Conservation (phyloP, 2,888 invertebrate genomes). For the Lymantria dispar region DNA sequence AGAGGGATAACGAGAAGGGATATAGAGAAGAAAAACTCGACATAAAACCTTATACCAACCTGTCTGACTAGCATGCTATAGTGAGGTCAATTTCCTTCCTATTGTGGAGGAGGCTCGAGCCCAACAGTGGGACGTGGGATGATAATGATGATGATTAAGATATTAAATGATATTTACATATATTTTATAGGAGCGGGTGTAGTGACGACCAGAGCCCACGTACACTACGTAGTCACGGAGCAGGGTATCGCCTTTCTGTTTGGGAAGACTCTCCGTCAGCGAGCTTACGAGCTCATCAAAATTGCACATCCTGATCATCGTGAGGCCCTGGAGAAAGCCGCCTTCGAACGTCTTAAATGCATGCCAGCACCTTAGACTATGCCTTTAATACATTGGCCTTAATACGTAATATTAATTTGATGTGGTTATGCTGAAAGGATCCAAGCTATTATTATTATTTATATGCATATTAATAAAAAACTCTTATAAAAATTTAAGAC, state of each 20-base stretch:
- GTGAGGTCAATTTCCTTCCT: too few species aligned
- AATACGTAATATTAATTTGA: background rate
- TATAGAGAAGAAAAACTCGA: too few species aligned
- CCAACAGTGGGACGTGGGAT: too few species aligned
- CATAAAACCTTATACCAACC: too few species aligned
- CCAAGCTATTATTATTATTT: background rate
- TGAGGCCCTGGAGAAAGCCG: constrained; percentile 91
- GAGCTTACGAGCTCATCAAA: constrained; percentile 94
- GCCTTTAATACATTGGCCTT: background rate
- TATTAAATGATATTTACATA: background rate
- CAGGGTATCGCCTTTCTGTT: constrained; percentile 94
- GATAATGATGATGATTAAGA: too few species aligned
- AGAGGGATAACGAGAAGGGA: too few species aligned
- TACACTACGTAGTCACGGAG: constrained; percentile 96
- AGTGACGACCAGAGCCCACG: constrained; percentile 95
- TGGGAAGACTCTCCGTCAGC: constrained; percentile 93
- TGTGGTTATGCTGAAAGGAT: background rate
- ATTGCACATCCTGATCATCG: constrained; percentile 95
- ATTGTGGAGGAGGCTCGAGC: too few species aligned
- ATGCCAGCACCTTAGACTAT: constrained; percentile 85
- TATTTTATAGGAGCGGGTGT: constrained; percentile 91
- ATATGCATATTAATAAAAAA: background rate
- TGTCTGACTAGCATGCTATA: too few species aligned
- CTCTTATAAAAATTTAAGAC: background rate
- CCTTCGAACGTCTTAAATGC: constrained; percentile 91